Evolutionary conservation across 1,140 invertebrate genomes (phyloP).

Genomic region (Sinella curviseta): DNA sequence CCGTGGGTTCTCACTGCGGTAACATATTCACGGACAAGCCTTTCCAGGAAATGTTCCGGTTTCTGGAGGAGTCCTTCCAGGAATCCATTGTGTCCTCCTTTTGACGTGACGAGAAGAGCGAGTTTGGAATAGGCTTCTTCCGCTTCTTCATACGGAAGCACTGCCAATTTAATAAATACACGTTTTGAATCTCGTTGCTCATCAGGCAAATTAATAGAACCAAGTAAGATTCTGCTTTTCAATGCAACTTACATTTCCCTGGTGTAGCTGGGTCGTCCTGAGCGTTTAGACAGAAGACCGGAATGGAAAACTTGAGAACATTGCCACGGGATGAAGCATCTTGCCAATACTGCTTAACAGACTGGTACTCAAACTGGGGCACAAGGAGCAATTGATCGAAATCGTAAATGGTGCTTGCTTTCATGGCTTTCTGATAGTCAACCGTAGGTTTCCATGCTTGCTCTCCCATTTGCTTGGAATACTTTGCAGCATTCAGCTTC

Average conservation of each 20-base stretch:
- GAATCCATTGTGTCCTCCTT: slow-evolving; percentile 9
- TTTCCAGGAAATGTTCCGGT: background rate
- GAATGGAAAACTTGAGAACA: slow-evolving; percentile 13
- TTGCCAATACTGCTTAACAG: slow-evolving; percentile 9
- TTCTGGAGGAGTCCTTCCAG: background rate
- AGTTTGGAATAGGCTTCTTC: slow-evolving; percentile 7
- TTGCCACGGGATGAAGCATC: background rate
- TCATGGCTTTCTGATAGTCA: slow-evolving; percentile 7
- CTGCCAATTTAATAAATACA: background rate
- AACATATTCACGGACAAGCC: background rate
- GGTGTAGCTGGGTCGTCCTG: slow-evolving; percentile 5
- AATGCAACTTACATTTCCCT: background rate
- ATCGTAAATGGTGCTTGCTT: slow-evolving; percentile 4
- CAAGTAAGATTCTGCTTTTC: no score
- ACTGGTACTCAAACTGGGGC: slow-evolving; percentile 11
- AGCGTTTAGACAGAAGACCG: background rate
- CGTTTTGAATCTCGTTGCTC: background rate
- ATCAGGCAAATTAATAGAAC: background rate
- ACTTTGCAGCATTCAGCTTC: slow-evolving; percentile 13
- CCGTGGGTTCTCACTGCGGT: background rate
- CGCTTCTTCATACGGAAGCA: slow-evolving; percentile 6
- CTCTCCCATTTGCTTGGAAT: background rate
- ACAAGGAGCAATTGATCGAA: slow-evolving; percentile 1
- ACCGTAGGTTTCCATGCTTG: slow-evolving; percentile 10
- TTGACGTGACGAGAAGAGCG: background rate